Evolutionary conservation across 2,113 vertebrate species (phyloP).

Genomic region (Syngnathus floridae): DNA sequence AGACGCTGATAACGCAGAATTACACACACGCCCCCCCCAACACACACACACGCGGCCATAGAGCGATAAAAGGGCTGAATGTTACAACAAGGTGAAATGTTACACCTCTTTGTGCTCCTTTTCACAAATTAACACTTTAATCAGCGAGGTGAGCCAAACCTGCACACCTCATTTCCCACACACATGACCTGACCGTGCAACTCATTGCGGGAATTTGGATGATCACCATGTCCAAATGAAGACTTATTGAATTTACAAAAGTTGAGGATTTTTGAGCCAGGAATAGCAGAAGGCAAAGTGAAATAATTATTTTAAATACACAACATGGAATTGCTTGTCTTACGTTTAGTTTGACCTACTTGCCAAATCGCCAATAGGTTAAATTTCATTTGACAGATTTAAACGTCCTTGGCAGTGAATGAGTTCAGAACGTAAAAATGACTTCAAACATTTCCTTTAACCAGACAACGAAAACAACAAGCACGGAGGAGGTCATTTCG

Average conservation of each 20-base stretch:
- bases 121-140: slow-evolving; percentile 20
- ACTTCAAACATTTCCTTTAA: no score
- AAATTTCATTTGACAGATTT: no score
- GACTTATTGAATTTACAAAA: neutral
- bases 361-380: no score
- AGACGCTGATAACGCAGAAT: slow-evolving; percentile 37
- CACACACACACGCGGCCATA: neutral
- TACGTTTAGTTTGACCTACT: no score
- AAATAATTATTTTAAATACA: no score
- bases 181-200: neutral
- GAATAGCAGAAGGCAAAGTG: neutral
- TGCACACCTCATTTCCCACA: neutral
- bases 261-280: neutral
- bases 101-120: slow-evolving; percentile 8
- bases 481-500: neutral
- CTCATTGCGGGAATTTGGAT: neutral
- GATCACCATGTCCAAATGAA: neutral
- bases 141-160: neutral
- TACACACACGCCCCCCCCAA: slow-evolving; percentile 12
- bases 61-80: slow-evolving; percentile 15
- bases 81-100: slow-evolving; percentile 47
- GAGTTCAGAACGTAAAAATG: no score
- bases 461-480: neutral
- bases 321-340: no score
- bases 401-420: no score